These are phyloP conservation scores for Hippocampus mohnikei DNA, from an alignment of 2,113 vertebrate species.

Conservation along the genomic window DNA sequence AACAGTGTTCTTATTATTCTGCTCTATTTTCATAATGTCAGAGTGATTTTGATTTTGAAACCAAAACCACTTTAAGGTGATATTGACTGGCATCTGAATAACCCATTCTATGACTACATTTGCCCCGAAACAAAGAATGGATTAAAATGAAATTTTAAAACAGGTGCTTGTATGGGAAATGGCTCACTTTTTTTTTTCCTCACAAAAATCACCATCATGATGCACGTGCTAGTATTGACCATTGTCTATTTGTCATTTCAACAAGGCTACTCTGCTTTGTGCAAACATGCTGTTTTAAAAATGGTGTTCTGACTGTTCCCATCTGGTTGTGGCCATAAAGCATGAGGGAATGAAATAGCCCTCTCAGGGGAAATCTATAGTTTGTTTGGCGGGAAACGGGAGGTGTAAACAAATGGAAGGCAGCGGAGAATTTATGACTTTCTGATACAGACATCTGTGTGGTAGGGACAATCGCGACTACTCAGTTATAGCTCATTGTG, in stretches of 20 bases:
- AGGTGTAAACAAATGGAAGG: constrained; percentile 65
- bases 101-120: too few species aligned
- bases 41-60: too few species aligned
- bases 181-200: constrained; percentile 27
- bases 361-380: constrained; percentile 72
- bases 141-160: constrained; percentile 29
- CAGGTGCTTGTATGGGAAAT: constrained; percentile 44
- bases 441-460: constrained; percentile 59
- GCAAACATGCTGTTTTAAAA: constrained; percentile 30
- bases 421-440: constrained; percentile 59
- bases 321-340: constrained; percentile 51
- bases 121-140: too few species aligned
- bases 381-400: constrained; percentile 72
- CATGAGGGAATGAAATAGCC: constrained; percentile 38
- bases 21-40: too few species aligned
- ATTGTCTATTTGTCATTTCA: constrained; percentile 38
- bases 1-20: too few species aligned
- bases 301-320: constrained; percentile 59
- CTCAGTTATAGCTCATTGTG: constrained; percentile 57
- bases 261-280: neutral
- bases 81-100: too few species aligned
- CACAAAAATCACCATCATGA: constrained; percentile 35
- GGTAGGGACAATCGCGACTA: constrained; percentile 57
- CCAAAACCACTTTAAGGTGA: too few species aligned
- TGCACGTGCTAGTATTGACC: neutral